Evolutionary conservation across 2,113 vertebrate genomes (phyloP).

Genomic region (Origma solitaria): DNA sequence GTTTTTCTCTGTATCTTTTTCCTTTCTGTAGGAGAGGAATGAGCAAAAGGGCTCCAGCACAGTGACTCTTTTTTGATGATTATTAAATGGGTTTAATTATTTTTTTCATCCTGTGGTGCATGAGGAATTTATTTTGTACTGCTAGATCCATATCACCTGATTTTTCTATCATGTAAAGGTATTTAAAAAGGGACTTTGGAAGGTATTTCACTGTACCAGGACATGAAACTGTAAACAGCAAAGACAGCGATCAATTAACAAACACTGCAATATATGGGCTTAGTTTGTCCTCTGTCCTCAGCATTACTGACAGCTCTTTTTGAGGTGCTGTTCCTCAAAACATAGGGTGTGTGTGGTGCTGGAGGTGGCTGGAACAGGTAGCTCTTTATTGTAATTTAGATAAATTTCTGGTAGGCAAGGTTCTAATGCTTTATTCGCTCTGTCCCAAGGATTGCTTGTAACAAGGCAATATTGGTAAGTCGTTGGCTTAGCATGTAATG

Average conservation of each 20-base stretch:
- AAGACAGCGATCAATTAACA: neutral
- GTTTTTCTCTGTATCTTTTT: neutral
- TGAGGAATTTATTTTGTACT: neutral
- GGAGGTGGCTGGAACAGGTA: neutral
- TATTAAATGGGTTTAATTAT: neutral
- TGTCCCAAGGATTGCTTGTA: conserved; percentile 32
- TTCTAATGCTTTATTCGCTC: conserved; percentile 42
- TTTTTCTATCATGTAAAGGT: neutral
- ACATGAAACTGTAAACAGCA: neutral
- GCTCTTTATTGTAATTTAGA: neutral
- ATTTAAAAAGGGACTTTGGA: neutral
- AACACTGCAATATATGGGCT: neutral
- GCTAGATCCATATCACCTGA: neutral
- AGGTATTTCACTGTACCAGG: neutral
- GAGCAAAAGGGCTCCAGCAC: neutral
- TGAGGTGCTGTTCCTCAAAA: neutral
- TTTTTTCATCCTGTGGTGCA: neutral
- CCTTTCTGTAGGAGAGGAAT: neutral
- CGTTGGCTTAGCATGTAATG: neutral
- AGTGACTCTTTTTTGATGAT: neutral
- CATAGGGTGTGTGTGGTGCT: neutral
- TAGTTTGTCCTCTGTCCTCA: neutral
- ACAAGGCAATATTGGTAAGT: conserved; percentile 1
- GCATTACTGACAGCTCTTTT: neutral
- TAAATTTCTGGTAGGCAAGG: neutral